phyloP scores from a whole-genome alignment of 1,140 invertebrate species.

The Panulirus ornatus region DNA sequence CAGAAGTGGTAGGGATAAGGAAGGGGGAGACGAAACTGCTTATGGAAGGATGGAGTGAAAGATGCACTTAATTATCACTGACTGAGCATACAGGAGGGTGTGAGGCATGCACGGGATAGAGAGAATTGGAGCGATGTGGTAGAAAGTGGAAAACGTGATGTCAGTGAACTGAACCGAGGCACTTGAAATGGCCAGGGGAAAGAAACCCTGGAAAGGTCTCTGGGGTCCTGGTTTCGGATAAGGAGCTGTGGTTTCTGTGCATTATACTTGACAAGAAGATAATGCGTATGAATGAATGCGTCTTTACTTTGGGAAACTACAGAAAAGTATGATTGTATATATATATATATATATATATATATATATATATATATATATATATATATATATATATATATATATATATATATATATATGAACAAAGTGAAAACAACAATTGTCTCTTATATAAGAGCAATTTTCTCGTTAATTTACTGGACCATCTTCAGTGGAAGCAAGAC shows the following conservation, averaged over 20 bases:
- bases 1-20: background rate
- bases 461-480: background rate
- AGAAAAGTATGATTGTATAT: too few species aligned
- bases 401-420: too few species aligned
- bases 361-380: conserved; percentile 14
- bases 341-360: conserved; percentile 14
- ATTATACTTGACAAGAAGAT: background rate
- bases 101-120: too few species aligned
- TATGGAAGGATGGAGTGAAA: too few species aligned
- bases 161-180: too few species aligned
- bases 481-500: background rate
- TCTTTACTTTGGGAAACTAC: background rate
- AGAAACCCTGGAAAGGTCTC: background rate
- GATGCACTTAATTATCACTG: background rate
- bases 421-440: background rate
- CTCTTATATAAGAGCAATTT: background rate
- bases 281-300: background rate
- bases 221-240: background rate
- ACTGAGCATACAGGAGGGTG: too few species aligned
- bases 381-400: conserved; percentile 14
- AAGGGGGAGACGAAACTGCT: too few species aligned
- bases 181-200: too few species aligned
- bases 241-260: too few species aligned
- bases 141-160: too few species aligned
- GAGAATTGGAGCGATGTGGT: too few species aligned